Conservation (phyloP, 2,888 invertebrate genomes). For the Philereme vetulata region DNA sequence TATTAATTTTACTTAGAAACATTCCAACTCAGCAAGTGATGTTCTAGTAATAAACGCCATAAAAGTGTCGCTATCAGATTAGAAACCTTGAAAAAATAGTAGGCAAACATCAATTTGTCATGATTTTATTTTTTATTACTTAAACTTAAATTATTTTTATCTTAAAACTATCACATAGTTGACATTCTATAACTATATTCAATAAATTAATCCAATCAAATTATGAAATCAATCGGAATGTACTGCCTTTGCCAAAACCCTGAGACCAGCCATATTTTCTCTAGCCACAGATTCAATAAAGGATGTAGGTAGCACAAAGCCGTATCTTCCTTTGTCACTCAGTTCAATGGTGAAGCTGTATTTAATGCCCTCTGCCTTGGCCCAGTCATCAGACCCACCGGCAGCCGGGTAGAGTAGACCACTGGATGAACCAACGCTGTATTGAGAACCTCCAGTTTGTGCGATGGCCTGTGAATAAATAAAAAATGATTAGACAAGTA, state of each 20-base stretch:
- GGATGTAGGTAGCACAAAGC: constrained; percentile 92
- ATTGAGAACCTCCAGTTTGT: constrained; percentile 84
- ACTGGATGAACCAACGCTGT: constrained; percentile 91
- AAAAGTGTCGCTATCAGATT: too few relatives aligned
- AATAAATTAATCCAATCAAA: constrained; percentile 34
- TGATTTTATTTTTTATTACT: constrained; percentile 9
- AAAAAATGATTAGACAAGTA: neutral
- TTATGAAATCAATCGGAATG: constrained; percentile 40
- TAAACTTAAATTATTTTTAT: constrained; percentile 12
- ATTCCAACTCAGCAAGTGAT: too few relatives aligned
- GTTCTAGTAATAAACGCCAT: too few relatives aligned
- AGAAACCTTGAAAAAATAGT: constrained; percentile 7
- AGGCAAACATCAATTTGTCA: constrained; percentile 2
- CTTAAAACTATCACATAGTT: constrained; percentile 17
- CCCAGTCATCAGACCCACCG: constrained; percentile 96
- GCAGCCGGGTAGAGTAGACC: constrained; percentile 91
- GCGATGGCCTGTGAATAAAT: constrained; percentile 80
- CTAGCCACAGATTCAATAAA: constrained; percentile 90
- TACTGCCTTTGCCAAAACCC: constrained; percentile 79
- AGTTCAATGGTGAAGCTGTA: constrained; percentile 96
- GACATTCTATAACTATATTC: constrained; percentile 13
- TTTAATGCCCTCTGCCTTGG: constrained; percentile 92
- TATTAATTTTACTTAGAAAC: too few relatives aligned
- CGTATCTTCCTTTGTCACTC: constrained; percentile 91
- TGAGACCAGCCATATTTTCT: constrained; percentile 89